phyloP scores from a whole-genome alignment of 2,113 vertebrate genomes.

The Rynchops niger region DNA sequence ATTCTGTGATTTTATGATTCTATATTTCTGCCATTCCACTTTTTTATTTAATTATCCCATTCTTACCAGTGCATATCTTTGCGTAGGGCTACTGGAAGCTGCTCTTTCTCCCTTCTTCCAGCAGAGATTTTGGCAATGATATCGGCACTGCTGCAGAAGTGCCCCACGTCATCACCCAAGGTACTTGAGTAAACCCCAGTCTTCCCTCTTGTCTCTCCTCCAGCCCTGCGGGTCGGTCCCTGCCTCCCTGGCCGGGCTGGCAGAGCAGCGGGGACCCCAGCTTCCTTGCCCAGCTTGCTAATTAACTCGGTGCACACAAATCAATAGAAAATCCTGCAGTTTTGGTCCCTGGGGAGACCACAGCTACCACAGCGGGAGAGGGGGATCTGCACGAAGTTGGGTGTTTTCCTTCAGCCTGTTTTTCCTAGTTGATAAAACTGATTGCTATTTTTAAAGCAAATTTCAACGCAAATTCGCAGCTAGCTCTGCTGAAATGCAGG shows the following conservation, averaged over 20 bases:
- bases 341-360: not conserved
- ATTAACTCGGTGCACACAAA: not conserved
- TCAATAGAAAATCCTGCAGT: not conserved
- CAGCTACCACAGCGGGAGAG: not conserved
- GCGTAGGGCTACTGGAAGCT: not conserved
- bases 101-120: not conserved
- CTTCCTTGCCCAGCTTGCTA: not conserved
- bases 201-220: not conserved
- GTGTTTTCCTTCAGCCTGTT: not conserved
- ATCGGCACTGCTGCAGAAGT: not conserved
- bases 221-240: fast-evolving
- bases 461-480: not conserved
- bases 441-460: not conserved
- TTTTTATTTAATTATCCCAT: not conserved
- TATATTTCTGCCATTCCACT: not conserved
- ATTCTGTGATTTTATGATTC: not conserved
- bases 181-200: not conserved
- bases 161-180: not conserved
- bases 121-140: not conserved
- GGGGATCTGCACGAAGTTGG: not conserved
- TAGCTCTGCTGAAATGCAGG: not conserved
- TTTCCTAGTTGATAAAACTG: not conserved
- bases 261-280: not conserved
- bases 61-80: not conserved
- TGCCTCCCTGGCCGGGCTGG: not conserved